A percentile compares a stretch with the other conserved stretches of the same genome.
Conservation (phyloP, 2,797 vertebrate species). For the Cyprinella venusta region DNA sequence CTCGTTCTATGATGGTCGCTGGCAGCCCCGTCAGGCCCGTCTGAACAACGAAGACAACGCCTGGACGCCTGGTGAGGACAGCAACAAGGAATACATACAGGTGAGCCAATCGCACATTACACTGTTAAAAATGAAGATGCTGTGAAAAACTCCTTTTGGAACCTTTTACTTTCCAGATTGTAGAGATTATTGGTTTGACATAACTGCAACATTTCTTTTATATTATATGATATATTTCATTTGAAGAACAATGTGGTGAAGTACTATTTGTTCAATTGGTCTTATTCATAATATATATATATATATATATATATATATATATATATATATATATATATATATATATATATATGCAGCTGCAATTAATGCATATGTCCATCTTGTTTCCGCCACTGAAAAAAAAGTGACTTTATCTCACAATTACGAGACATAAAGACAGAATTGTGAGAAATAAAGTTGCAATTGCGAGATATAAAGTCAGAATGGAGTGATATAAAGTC, state of each 20-base stretch:
- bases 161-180: no score
- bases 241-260: not conserved
- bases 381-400: no score
- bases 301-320: no score
- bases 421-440: no score
- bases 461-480: no score
- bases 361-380: no score
- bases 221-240: not conserved
- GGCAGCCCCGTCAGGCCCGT: slow-evolving; percentile 85
- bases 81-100: slow-evolving; percentile 87
- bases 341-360: no score
- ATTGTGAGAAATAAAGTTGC: no score
- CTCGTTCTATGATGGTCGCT: slow-evolving; percentile 80
- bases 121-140: not conserved
- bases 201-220: not conserved
- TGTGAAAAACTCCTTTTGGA: no score
- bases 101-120: slow-evolving; percentile 62
- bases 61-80: slow-evolving; percentile 87
- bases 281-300: not conserved
- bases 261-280: not conserved
- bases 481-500: no score
- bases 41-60: slow-evolving; percentile 87
- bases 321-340: no score
- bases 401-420: no score
- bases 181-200: not conserved